Evolutionary conservation across 2,113 vertebrate species (phyloP), one percentile per base, ranked within the genome.

Genomic region (Pterocles orientalis): DNA sequence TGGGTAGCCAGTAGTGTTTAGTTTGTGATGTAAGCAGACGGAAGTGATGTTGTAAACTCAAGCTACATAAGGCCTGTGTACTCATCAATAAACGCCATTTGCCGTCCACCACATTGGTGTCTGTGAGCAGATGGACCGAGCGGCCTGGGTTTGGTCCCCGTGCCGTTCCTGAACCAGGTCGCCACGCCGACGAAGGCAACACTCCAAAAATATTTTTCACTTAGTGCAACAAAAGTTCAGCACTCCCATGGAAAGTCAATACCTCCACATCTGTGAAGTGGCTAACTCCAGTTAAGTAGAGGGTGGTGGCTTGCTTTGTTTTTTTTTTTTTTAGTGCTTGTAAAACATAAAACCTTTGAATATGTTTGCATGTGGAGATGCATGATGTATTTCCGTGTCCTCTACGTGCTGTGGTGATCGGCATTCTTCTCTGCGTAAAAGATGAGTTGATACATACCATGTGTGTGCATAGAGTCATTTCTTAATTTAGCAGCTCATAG

Each of bases 401-500:
- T 92, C 33, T 78, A 18, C 6, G 2, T 88, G 75, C 85, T 88
- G 31, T 86, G 76, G 43, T 73, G 50, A 83, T 88, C 72, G 75
- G 60, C 79, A 45, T 66, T 90, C 47, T 94, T 71, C 62, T 80
- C 48, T 83, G 88, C 29, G 43, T 88, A 41, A 76, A 92, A 95
- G 57, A 82, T 7, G 54, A 73, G 53, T 62, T 88, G 68, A 88
- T 66, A 91, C 36, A 57, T 82, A 91, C 75, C 78, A 65, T 65
- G 51, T 88, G 57, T 48, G 71, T 53, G 43, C 72, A 60, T 58
- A 66, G 53, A 94, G 17, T 53, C 2, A 43, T 90, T 95, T 93
- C 81, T 92, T 41, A 88, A 78, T 94, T 92, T 86, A 88, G 68
- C 71, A 94, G 82, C 60, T 86, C 39, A 29, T 88, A 18, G 5